A percentile compares a stretch with the other conserved stretches of the same genome.
phyloP scores from a whole-genome alignment of 2,797 vertebrate species.

The Siniperca undulata region DNA sequence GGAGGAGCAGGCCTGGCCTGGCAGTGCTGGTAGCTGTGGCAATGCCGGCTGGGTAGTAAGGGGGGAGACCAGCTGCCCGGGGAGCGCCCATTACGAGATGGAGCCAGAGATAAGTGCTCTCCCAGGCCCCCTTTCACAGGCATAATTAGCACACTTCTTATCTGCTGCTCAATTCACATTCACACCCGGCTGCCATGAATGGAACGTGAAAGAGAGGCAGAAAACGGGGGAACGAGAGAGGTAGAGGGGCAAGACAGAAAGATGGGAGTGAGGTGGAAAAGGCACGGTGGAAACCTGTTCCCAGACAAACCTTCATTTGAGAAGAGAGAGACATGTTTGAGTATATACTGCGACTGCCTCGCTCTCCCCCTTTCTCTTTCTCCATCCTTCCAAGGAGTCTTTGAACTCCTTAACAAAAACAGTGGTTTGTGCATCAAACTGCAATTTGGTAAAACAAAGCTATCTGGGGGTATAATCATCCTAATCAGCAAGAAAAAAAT shows the following conservation, averaged over 20 bases:
- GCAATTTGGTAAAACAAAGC: conserved; percentile 90
- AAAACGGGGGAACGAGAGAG: conserved; percentile 60
- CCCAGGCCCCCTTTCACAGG: conserved; percentile 90
- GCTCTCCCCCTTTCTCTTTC: conserved; percentile 65
- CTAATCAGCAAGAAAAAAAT: conserved; percentile 88
- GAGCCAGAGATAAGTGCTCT: conserved; percentile 91
- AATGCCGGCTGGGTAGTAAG: conserved; percentile 69
- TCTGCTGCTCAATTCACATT: conserved; percentile 90
- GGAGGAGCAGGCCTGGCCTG: conserved; percentile 72
- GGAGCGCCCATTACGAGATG: conserved; percentile 91
- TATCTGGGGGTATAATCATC: conserved; percentile 88
- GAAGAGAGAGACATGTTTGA: conserved; percentile 62
- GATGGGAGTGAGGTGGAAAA: conserved; percentile 62
- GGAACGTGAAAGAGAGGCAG: conserved; percentile 77
- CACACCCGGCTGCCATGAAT: conserved; percentile 85
- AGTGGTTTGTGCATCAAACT: conserved; percentile 91
- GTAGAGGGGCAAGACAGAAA: conserved; percentile 61
- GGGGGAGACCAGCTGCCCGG: conserved; percentile 87
- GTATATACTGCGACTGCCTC: conserved; percentile 65
- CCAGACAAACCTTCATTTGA: conserved; percentile 78
- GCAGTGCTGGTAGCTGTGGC: conserved; percentile 60
- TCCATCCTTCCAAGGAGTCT: conserved; percentile 77
- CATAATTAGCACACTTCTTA: conserved; percentile 92
- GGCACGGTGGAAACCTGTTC: conserved; percentile 75
- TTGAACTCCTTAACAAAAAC: conserved; percentile 90